Evolutionary conservation across 2,797 vertebrate species (phyloP).

Genomic region (Phrynocephalus guinanensis): DNA sequence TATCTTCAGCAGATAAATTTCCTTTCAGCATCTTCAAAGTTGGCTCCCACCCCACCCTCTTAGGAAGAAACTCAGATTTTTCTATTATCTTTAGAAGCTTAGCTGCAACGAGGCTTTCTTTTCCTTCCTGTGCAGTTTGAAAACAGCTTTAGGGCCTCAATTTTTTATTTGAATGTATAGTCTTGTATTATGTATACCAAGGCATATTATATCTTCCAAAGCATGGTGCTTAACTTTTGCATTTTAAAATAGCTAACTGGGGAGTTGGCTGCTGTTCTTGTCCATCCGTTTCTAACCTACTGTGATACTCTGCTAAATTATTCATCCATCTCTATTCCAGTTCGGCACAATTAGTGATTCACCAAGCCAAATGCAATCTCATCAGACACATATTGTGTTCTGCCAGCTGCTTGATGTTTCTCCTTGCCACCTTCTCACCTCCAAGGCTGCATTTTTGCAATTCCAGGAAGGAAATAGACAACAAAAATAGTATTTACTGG

Average conservation of each 20-base stretch:
- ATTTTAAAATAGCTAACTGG: constrained; percentile 7
- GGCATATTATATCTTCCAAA: too few relatives aligned
- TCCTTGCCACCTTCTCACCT: background rate
- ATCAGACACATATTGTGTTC: background rate
- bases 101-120: background rate
- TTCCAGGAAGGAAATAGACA: background rate
- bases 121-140: constrained; percentile 13
- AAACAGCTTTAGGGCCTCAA: background rate
- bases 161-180: background rate
- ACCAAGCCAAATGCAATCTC: background rate
- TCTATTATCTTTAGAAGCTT: background rate
- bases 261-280: constrained; percentile 26
- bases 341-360: constrained; percentile 8
- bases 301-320: constrained; percentile 25
- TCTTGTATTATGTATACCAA: background rate
- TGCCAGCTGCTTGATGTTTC: background rate
- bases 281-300: background rate
- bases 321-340: constrained; percentile 1
- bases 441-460: background rate
- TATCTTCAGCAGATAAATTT: constrained; percentile 46
- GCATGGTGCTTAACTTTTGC: background rate
- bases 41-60: background rate
- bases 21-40: background rate
- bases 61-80: background rate
- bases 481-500: background rate